phyloP scores from a whole-genome alignment of 2,797 vertebrate species.

The Salarias fasciatus region DNA sequence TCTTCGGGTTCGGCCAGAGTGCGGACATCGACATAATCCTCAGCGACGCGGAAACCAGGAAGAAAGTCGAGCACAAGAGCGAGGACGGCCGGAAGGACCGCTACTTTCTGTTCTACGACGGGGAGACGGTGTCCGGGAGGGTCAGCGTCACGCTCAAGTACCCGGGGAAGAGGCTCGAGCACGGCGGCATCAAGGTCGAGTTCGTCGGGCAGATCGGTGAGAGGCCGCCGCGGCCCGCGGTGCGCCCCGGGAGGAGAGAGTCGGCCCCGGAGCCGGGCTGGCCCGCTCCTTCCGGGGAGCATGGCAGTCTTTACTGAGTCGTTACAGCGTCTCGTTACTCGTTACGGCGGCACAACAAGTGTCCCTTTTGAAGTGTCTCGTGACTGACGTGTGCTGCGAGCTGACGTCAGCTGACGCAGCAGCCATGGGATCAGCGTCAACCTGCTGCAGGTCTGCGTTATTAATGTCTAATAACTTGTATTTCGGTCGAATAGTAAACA shows the following conservation, averaged over 20 bases:
- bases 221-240: conserved; percentile 37
- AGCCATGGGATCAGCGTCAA: conserved; percentile 25
- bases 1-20: conserved; percentile 94
- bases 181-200: conserved; percentile 95
- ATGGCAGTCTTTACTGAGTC: no score
- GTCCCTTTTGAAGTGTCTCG: conserved; percentile 62
- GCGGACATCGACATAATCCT: conserved; percentile 93
- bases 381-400: conserved; percentile 58
- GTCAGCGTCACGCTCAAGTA: conserved; percentile 92
- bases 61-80: conserved; percentile 91
- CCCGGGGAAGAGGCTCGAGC: conserved; percentile 93
- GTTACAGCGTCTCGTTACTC: no score
- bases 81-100: conserved; percentile 95
- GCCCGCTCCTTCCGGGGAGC: background rate
- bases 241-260: no score
- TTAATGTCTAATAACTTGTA: no score
- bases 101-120: conserved; percentile 94
- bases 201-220: conserved; percentile 97
- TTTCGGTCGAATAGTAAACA: no score
- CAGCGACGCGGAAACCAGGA: conserved; percentile 90
- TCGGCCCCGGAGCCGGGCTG: background rate
- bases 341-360: conserved; percentile 34
- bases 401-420: conserved; percentile 61
- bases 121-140: conserved; percentile 93
- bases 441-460: no score